Conservation (phyloP, 2,113 vertebrate species). For the cat (Felis catus) region DNA sequence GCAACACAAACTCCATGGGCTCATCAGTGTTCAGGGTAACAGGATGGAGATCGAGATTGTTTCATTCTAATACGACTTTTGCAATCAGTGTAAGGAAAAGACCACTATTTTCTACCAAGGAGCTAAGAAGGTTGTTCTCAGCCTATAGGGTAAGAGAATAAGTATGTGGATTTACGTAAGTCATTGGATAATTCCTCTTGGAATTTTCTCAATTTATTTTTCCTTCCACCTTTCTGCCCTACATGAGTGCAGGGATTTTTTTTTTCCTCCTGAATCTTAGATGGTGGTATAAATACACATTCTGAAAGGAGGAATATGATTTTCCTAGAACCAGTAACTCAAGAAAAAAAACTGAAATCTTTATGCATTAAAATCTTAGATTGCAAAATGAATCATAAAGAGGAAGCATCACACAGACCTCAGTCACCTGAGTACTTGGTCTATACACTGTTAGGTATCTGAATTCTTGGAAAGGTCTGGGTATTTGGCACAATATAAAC, state of each 20-base stretch:
- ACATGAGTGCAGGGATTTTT: not conserved
- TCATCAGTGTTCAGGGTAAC: not conserved
- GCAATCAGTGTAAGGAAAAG: slow-evolving; percentile 18
- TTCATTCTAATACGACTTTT: slow-evolving; percentile 70
- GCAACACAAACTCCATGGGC: not conserved
- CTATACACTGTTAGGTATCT: not conserved
- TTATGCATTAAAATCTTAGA: not conserved
- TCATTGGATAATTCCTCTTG: slow-evolving; percentile 49
- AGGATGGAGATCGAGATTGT: slow-evolving; percentile 8
- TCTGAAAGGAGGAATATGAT: slow-evolving; percentile 21
- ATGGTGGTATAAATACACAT: slow-evolving; percentile 9
- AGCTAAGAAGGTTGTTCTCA: slow-evolving; percentile 60
- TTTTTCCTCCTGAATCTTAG: not conserved
- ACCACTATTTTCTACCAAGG: slow-evolving; percentile 48
- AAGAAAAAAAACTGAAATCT: not conserved
- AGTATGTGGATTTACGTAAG: slow-evolving; percentile 59
- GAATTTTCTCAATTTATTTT: slow-evolving; percentile 11
- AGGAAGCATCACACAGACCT: not conserved
- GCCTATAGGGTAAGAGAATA: slow-evolving; percentile 53
- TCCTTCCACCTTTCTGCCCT: slow-evolving; percentile 1
- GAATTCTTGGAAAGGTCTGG: not conserved
- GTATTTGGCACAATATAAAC: not conserved
- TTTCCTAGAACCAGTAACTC: slow-evolving; percentile 27
- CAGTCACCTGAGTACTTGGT: not conserved
- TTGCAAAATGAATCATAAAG: not conserved